Evolutionary conservation across 2,888 invertebrate genomes (phyloP).

Genomic region (Dicyrtomina minuta): DNA sequence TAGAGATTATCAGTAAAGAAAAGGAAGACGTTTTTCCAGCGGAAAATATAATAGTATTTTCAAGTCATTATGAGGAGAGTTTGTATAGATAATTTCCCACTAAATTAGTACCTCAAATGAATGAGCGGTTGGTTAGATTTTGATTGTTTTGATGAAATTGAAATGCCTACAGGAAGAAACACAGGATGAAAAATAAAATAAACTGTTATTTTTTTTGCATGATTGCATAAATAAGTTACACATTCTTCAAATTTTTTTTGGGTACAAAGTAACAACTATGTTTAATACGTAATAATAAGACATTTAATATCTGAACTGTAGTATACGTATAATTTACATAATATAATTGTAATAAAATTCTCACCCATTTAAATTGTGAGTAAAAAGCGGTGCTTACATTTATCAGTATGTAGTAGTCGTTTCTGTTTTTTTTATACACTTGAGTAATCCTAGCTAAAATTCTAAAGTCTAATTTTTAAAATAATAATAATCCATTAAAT

Average conservation of each 20-base stretch:
- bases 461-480: neutral
- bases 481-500: neutral
- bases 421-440: too few relatives aligned
- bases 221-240: slow-evolving; percentile 5
- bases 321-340: too few relatives aligned
- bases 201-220: neutral
- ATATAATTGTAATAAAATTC: neutral
- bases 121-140: too few relatives aligned
- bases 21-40: too few relatives aligned
- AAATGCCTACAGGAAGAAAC: neutral
- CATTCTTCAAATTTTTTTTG: neutral
- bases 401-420: too few relatives aligned
- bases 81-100: too few relatives aligned
- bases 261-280: slow-evolving; percentile 3
- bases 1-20: too few relatives aligned
- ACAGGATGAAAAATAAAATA: neutral
- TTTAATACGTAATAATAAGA: neutral
- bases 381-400: slow-evolving; percentile 6
- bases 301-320: neutral
- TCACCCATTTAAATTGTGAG: slow-evolving; percentile 12
- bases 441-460: too few relatives aligned
- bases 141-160: too few relatives aligned
- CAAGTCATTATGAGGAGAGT: too few relatives aligned
- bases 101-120: too few relatives aligned
- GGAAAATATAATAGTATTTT: too few relatives aligned